Base-by-base conservation (phyloP, 2,888 invertebrate species). In the Drosophila falleni region DNA sequence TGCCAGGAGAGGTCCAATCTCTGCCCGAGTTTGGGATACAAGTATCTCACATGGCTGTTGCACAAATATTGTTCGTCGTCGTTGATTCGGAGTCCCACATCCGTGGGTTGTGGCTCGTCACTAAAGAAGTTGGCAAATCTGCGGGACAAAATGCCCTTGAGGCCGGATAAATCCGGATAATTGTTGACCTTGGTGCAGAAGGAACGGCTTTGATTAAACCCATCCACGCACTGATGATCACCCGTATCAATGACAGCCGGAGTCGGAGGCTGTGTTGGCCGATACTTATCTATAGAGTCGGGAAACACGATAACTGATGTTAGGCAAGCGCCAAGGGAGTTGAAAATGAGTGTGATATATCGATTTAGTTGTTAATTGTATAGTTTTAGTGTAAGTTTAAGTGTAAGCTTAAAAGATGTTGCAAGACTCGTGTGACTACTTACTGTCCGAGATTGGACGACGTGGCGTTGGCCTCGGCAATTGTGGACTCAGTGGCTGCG, bases 1-100 rank as follows among this genome's bases (percentile, higher is more conserved):
- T 95, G 93, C 96, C 96, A 96, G 70, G 95, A 93, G 11, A 94
- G 94, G n/a, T 95, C 93, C 71, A 93, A 93, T 56, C 94, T 95
- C 64, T 93, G 91, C 0, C 94, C 96, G 0, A 93, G 93, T 90
- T 94, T 93, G 0, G 96, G 97, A 77, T 93, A 94, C 11, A 95
- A 92, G 0, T 95, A 62, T 15, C 81, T 67, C 80, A 93, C 91
- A 3, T 74, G 81, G 41, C 92, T 93, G 1, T 80, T 71, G 78
- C 94, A 95, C 0, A 94, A 84, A 26, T 93, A 93, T 16, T 93
- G 86, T 56, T 94, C 93, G 3, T 74, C 85, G 8, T 64, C 67
- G 15, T 93, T 93, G 60, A 94, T 92, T 11, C 94, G 92, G 67
- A 94, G 93, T 2, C 92, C 91, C 31, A 95, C 93, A 46, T 94